These are phyloP conservation scores for Thunnus albacares DNA, from an alignment of 2,797 vertebrate species.

Conservation along the genomic window DNA sequence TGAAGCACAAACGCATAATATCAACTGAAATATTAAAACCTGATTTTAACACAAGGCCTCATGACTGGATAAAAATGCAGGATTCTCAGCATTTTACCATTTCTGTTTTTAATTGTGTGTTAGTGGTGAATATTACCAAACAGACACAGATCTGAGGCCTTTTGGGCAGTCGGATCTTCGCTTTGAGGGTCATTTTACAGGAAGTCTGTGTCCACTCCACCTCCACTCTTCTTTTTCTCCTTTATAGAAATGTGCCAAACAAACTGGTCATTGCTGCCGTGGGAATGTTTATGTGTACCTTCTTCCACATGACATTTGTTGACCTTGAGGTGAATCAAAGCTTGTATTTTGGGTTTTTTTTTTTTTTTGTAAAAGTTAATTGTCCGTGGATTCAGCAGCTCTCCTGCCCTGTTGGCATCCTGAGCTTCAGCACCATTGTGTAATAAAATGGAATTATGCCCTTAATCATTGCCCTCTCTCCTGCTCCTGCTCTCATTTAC, in stretches of 20 bases:
- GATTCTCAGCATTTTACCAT: no score
- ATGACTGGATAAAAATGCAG: no score
- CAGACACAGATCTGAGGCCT: no score
- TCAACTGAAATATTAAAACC: no score
- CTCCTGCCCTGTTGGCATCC: slow-evolving; percentile 48
- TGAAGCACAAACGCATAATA: no score
- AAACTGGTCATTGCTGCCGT: not conserved
- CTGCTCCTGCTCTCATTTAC: slow-evolving; percentile 39
- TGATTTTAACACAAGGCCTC: no score
- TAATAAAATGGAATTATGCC: slow-evolving; percentile 72
- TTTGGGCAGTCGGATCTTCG: no score
- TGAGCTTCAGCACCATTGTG: slow-evolving; percentile 47
- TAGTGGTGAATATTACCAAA: no score
- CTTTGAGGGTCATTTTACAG: no score
- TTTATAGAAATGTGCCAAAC: not conserved
- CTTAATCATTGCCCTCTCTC: slow-evolving; percentile 67
- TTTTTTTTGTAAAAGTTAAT: slow-evolving; percentile 53
- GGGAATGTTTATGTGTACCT: not conserved
- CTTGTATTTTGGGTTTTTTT: slow-evolving; percentile 30
- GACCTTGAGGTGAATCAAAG: slow-evolving; percentile 56
- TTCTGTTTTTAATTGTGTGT: no score
- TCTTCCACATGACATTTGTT: slow-evolving; percentile 25
- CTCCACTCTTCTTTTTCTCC: not conserved
- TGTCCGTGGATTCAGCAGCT: slow-evolving; percentile 31
- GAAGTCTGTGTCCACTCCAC: no score